phyloP scores from a whole-genome alignment of 1,140 invertebrate genomes.

The Calosoma granatense region DNA sequence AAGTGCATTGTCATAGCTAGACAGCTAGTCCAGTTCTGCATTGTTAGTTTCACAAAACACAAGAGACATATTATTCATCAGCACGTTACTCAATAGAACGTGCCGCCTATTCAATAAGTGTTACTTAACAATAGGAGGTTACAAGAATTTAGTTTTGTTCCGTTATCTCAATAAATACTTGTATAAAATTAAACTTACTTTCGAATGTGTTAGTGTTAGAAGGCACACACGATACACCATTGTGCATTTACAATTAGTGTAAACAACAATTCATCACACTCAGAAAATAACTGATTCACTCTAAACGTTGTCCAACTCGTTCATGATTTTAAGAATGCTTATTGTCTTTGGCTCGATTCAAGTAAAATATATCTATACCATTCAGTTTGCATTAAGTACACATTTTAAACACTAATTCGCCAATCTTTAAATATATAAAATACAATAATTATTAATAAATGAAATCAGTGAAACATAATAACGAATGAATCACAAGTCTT shows the following conservation, averaged over 20 bases:
- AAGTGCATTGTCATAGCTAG: too few species aligned
- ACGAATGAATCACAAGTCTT: not conserved
- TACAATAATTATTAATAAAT: not conserved
- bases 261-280: not conserved
- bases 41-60: too few species aligned
- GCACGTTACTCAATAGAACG: too few species aligned
- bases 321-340: not conserved
- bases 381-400: not conserved
- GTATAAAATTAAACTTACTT: not conserved
- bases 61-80: too few species aligned
- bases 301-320: not conserved
- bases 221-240: not conserved
- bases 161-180: not conserved
- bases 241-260: not conserved
- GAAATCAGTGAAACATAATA: not conserved
- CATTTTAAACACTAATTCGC: not conserved
- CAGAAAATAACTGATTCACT: not conserved
- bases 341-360: not conserved
- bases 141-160: not conserved
- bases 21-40: too few species aligned
- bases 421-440: not conserved
- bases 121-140: too few species aligned
- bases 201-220: not conserved
- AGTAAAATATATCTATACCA: not conserved
- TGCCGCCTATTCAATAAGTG: too few species aligned